phyloP scores from a whole-genome alignment of 2,797 vertebrate species.

The Malurus splendens region DNA sequence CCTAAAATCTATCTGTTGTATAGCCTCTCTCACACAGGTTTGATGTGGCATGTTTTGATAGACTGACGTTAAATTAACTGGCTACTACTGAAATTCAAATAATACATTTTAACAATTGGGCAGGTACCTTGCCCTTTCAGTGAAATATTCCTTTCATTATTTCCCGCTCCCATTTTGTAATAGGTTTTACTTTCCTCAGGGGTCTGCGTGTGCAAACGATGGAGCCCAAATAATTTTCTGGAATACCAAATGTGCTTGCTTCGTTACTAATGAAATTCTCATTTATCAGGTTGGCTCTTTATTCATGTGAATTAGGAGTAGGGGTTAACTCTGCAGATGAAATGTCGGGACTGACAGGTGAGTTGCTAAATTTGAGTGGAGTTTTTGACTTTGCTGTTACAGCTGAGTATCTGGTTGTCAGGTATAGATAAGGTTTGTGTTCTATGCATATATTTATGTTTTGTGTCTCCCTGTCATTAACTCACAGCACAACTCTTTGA shows the following conservation, averaged over 20 bases:
- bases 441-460: neutral
- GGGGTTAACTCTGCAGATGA: neutral
- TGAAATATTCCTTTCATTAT: neutral
- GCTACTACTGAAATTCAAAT: neutral
- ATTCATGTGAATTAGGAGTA: neutral
- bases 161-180: neutral
- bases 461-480: neutral
- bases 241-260: neutral
- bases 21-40: neutral
- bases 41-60: neutral
- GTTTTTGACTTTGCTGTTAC: neutral
- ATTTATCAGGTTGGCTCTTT: neutral
- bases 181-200: neutral
- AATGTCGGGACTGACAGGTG: neutral
- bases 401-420: neutral
- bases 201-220: neutral
- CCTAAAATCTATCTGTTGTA: neutral
- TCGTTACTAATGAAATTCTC: neutral
- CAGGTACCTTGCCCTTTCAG: neutral
- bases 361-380: neutral
- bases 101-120: neutral
- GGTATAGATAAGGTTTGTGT: neutral
- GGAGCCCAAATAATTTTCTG: neutral
- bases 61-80: neutral
- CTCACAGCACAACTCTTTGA: neutral